Conservation (phyloP, 37 sponge, comb jelly and placozoan genomes). For the Ephydatia muelleri region DNA sequence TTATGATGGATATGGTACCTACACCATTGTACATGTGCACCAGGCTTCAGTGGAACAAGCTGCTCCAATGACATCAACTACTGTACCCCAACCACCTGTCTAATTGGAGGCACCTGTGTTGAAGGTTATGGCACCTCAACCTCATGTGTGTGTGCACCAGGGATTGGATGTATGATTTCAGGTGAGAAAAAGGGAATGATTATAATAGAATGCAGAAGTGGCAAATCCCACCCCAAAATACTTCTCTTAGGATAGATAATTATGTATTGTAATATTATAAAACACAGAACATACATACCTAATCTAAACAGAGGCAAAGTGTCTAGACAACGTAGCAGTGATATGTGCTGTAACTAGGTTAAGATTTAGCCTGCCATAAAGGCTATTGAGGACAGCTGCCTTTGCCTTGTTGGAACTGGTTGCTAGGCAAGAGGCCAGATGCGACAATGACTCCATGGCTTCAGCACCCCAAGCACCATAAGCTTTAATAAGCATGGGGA, state of each 20-base stretch:
- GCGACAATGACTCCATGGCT: no score
- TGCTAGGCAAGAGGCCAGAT: no score
- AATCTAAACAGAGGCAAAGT: background rate
- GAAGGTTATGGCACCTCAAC: constrained; percentile 40
- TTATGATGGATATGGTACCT: constrained; percentile 30
- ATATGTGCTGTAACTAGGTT: no score
- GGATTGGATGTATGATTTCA: background rate
- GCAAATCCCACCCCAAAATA: no score
- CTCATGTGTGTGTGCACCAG: background rate
- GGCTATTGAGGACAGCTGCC: no score
- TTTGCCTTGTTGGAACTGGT: no score
- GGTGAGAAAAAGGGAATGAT: no score
- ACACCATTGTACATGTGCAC: constrained; percentile 34
- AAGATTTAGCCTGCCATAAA: no score
- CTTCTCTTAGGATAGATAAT: no score
- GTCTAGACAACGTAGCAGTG: background rate
- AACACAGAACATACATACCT: background rate
- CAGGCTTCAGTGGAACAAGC: constrained; percentile 34
- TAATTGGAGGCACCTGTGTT: constrained; percentile 57
- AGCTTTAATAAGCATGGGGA: background rate
- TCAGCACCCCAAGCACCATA: background rate
- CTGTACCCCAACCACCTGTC: constrained; percentile 20
- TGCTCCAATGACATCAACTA: constrained; percentile 30
- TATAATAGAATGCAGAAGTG: no score
- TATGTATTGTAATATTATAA: no score